A percentile compares a stretch with the other conserved stretches of the same genome.
These are phyloP conservation scores for Brachionus manjavacas DNA, from an alignment of 1,140 invertebrate genomes.

Conservation along the genomic window DNA sequence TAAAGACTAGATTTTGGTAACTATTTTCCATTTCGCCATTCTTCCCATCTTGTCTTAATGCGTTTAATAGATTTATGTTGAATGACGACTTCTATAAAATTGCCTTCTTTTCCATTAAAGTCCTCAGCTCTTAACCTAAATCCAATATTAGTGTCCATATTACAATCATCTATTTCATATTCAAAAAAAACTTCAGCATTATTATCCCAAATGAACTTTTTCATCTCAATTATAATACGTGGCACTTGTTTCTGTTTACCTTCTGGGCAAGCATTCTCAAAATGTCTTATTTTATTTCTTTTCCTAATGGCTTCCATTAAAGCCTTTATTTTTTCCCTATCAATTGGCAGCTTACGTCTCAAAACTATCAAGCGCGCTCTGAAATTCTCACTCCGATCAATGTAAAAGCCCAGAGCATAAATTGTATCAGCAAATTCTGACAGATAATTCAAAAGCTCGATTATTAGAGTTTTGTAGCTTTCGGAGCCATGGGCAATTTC, in stretches of 20 bases:
- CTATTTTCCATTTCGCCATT: background rate
- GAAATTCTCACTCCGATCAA: background rate
- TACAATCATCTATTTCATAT: background rate
- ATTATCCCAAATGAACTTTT: background rate
- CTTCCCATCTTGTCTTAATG: background rate
- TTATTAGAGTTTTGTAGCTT: background rate
- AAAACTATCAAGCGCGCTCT: background rate
- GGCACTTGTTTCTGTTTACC: background rate
- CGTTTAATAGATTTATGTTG: background rate
- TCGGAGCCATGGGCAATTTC: background rate
- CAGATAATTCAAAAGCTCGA: background rate
- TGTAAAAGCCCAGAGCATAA: background rate
- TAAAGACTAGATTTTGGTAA: background rate
- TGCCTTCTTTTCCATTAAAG: background rate
- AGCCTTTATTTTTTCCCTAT: background rate
- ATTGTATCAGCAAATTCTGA: background rate
- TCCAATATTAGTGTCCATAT: background rate
- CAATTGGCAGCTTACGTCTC: background rate
- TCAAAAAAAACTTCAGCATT: background rate
- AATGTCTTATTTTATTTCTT: background rate
- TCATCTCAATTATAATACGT: background rate
- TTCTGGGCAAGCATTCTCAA: background rate
- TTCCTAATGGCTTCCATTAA: background rate
- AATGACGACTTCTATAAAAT: background rate
- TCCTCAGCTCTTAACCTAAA: background rate